phyloP scores from a whole-genome alignment of 2,113 vertebrate species.

The Lophura nycthemera region DNA sequence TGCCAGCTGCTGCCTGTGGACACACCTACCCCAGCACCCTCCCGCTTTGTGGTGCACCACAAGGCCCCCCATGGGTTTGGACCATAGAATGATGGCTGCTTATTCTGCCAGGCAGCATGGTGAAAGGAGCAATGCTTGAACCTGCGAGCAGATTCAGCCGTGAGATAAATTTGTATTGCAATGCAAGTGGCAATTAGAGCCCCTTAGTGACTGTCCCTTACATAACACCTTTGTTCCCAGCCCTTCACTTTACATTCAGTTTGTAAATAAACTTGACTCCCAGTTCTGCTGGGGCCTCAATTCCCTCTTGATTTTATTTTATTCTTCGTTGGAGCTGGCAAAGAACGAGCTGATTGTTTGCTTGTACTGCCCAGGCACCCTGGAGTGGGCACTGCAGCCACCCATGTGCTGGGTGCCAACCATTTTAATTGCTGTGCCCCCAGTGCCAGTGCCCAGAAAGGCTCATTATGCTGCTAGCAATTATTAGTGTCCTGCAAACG shows the following conservation, averaged over 20 bases:
- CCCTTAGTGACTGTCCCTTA: conserved; percentile 61
- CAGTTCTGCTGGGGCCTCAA: not conserved
- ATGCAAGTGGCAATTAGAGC: conserved; percentile 60
- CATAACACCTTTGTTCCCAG: conserved; percentile 59
- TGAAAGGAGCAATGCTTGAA: conserved; percentile 9
- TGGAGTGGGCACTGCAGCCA: not conserved
- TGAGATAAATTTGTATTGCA: not conserved
- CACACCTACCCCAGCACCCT: not conserved
- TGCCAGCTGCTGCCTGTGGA: accelerated
- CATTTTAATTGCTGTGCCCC: conserved; percentile 55
- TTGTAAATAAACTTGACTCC: conserved; percentile 68
- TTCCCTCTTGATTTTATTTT: conserved; percentile 15
- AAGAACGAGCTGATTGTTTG: conserved; percentile 49
- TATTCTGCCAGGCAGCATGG: accelerated
- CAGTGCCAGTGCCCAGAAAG: accelerated
- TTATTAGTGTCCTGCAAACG: not conserved
- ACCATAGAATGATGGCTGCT: not conserved
- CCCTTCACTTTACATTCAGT: conserved; percentile 43
- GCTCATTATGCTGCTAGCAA: not conserved
- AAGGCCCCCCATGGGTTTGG: accelerated
- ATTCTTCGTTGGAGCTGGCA: not conserved
- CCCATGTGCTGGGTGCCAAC: not conserved
- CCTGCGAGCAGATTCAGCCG: not conserved
- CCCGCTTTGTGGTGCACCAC: accelerated
- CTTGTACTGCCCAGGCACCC: not conserved